Evolutionary conservation across 2,113 vertebrate genomes (phyloP), one percentile per base, ranked within the genome.

Genomic region (Gambusia affinis): DNA sequence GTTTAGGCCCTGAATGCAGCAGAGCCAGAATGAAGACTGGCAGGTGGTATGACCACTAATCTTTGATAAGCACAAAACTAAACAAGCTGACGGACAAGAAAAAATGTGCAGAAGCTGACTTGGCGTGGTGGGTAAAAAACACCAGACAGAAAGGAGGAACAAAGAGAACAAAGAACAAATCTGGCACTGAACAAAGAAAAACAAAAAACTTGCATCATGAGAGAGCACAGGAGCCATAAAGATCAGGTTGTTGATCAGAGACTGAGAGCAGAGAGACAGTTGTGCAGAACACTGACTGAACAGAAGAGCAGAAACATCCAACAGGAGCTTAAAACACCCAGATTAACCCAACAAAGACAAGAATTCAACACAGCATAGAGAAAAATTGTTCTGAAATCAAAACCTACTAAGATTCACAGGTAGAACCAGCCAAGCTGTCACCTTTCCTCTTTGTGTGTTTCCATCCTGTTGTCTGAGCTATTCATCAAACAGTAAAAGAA

Each of bases 401-500:
- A 24, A 22, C 51, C 51, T 51, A 5, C 14, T 19, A 51, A 51
- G 15, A 47, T 19, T 47, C 44, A 47, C 17, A 15, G 17, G 15
- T 8, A 24, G 0, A 54, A 54, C 47, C 22, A 54, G 19, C 22
- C 51, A 54, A 8, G 19, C 22, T 54, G 51, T 54, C 22, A 8
- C 51, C 51, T 24, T 54, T 54, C 47, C 51, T 54, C 51, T 54
- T 54, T 54, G 22, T 24, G 51, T 54, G 28, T 62, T 62, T 2
- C 10, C 8, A 12, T 63, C 61, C 4, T 31, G 61, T 30, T 3
- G 44, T 44, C 62, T 66, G 67, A 64, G 70, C 63, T 61, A 42
- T 73, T 75, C 76, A 72, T 64, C 54, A 19, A 42, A 67, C 57
- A 72, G 64, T 82, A 87, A 70, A 68, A 75, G 4, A 71, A 69